These are phyloP conservation scores for Archaeoteleia sp. DNA, from an alignment of 2,888 invertebrate species.

Conservation along the genomic window DNA sequence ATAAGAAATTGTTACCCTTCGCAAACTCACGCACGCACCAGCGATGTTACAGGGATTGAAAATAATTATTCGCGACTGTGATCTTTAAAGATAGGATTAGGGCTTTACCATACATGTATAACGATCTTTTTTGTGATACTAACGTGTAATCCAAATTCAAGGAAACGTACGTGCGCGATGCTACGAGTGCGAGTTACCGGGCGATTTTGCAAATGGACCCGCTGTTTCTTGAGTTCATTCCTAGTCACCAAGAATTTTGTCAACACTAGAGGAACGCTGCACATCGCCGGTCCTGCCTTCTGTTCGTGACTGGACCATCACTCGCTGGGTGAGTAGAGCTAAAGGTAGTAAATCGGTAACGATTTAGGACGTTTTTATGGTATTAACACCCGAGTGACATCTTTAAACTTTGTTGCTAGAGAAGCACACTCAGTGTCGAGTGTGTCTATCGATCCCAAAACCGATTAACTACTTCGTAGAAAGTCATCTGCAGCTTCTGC, in stretches of 20 bases:
- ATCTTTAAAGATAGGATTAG: conserved; percentile 35
- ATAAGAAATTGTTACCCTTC: conserved; percentile 22
- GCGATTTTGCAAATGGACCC: conserved; percentile 1
- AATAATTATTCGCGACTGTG: conserved; percentile 35
- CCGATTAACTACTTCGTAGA: conserved; percentile 39
- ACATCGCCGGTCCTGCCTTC: too few species aligned
- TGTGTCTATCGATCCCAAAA: conserved; percentile 42
- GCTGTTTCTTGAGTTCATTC: too few species aligned
- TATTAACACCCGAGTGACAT: too few species aligned
- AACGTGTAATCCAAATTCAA: conserved; percentile 8
- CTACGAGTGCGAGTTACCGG: conserved; percentile 11
- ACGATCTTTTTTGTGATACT: conserved; percentile 43
- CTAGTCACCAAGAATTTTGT: background rate
- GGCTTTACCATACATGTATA: conserved; percentile 16
- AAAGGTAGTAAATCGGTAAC: too few species aligned
- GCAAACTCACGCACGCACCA: conserved; percentile 25
- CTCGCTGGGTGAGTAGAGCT: too few species aligned
- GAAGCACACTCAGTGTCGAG: conserved; percentile 18
- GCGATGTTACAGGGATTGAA: conserved; percentile 10
- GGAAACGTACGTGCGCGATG: background rate
- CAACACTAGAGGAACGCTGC: too few species aligned
- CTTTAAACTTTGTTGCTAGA: conserved; percentile 20
- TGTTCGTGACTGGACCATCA: too few species aligned
- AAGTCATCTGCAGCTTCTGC: conserved; percentile 28
- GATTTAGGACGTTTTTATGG: too few species aligned